Conservation (phyloP, 2,113 vertebrate genomes). For the Channa maculata region DNA sequence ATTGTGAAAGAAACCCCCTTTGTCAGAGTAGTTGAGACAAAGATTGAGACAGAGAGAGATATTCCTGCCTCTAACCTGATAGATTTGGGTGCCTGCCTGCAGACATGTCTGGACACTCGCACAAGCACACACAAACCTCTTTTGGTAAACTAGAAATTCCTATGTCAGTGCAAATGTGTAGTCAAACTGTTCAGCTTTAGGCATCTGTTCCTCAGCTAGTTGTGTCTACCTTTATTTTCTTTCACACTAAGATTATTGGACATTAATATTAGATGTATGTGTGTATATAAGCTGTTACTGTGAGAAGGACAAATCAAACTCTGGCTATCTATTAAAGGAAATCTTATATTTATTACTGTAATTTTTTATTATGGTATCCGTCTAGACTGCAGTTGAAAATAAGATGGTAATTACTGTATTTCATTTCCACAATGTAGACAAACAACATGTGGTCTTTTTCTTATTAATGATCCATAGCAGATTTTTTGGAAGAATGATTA, state of each 20-base stretch:
- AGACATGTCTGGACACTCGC: conserved; percentile 28
- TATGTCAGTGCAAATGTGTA: not conserved
- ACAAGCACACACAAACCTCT: not conserved
- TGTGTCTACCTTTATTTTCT: not conserved
- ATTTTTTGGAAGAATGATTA: too few relatives aligned
- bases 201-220: not conserved
- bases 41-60: conserved; percentile 15
- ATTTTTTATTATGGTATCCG: too few relatives aligned
- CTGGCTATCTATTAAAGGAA: too few relatives aligned
- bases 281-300: too few relatives aligned
- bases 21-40: not conserved
- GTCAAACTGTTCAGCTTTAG: not conserved
- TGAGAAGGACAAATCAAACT: too few relatives aligned
- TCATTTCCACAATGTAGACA: too few relatives aligned
- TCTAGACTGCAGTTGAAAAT: too few relatives aligned
- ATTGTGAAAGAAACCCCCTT: not conserved
- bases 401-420: too few relatives aligned
- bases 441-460: too few relatives aligned
- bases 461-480: not conserved
- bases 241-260: not conserved
- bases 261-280: not conserved
- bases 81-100: conserved; percentile 14
- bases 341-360: too few relatives aligned
- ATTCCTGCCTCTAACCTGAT: conserved; percentile 37
- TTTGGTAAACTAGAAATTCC: conserved; percentile 9